These are phyloP conservation scores for Microtus oregoni DNA, from an alignment of 2,113 vertebrate genomes.

Conservation along the genomic window DNA sequence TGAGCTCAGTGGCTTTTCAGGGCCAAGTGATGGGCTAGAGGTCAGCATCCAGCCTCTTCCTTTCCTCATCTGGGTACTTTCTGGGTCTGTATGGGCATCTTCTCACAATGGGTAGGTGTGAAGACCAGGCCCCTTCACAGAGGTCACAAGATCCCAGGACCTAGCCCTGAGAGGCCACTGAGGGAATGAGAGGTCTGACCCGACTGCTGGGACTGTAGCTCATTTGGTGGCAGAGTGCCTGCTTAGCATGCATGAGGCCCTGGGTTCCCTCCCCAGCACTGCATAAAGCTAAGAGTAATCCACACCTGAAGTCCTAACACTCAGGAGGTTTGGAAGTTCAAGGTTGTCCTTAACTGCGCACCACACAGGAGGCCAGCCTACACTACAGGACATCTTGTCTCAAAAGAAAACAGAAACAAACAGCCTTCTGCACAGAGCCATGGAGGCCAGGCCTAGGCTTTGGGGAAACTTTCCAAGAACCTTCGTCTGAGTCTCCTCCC, in stretches of 20 bases:
- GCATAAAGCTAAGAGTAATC: no score
- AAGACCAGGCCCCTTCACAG: not conserved
- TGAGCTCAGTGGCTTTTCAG: not conserved
- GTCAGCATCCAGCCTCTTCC: not conserved
- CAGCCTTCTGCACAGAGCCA: no score
- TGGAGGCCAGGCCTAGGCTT: not conserved
- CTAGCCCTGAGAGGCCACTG: not conserved
- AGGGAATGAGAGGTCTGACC: not conserved
- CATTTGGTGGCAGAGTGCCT: not conserved
- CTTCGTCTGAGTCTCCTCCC: not conserved
- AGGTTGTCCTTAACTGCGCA: not conserved
- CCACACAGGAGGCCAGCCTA: not conserved
- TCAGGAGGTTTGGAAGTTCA: not conserved
- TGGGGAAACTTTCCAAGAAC: not conserved
- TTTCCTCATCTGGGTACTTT: not conserved
- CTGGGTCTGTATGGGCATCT: not conserved
- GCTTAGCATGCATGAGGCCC: not conserved
- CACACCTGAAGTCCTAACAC: not conserved
- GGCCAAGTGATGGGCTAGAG: not conserved
- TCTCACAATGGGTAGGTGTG: not conserved
- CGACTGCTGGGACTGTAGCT: not conserved
- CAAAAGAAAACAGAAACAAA: not conserved
- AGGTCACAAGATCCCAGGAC: not conserved
- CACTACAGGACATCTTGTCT: not conserved
- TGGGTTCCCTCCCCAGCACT: not conserved